Evolutionary conservation across 2,113 vertebrate genomes (phyloP).

Genomic region (Telmatochromis bifrenatus): DNA sequence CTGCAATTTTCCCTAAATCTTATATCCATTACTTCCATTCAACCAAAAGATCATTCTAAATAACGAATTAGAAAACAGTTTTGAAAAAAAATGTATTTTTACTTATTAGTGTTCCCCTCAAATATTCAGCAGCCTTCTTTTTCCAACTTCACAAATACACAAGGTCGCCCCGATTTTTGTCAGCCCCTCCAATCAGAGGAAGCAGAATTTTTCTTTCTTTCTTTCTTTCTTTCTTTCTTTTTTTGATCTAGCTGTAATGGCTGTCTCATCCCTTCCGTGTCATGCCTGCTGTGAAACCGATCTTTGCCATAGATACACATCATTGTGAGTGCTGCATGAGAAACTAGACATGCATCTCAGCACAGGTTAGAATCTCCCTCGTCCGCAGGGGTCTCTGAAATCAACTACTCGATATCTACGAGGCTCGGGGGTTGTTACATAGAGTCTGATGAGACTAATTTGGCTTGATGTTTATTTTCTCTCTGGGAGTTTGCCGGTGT

Average conservation of each 20-base stretch:
- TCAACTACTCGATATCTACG: not conserved
- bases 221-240: not conserved
- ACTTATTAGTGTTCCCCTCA: not conserved
- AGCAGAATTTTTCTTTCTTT: not conserved
- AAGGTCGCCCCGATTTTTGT: not conserved
- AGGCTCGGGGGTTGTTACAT: not conserved
- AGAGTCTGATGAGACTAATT: not conserved
- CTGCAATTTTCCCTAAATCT: not conserved
- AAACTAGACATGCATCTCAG: slow-evolving; percentile 6
- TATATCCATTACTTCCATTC: not conserved
- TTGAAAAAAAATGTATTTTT: not conserved
- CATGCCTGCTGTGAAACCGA: not conserved
- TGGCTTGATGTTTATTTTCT: not conserved
- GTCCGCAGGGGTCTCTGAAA: not conserved
- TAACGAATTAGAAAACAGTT: not conserved
- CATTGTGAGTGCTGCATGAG: not conserved
- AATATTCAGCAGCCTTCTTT: not conserved
- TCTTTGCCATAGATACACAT: not conserved
- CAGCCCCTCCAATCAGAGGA: not conserved
- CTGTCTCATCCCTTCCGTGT: slow-evolving; percentile 1
- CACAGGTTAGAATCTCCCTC: not conserved
- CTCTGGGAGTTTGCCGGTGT: not conserved
- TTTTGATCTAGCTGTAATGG: not conserved
- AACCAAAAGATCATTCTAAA: not conserved
- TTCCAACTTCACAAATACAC: not conserved